Evolutionary conservation across 1,140 invertebrate species (phyloP).

Genomic region (Kradibia gibbosae): DNA sequence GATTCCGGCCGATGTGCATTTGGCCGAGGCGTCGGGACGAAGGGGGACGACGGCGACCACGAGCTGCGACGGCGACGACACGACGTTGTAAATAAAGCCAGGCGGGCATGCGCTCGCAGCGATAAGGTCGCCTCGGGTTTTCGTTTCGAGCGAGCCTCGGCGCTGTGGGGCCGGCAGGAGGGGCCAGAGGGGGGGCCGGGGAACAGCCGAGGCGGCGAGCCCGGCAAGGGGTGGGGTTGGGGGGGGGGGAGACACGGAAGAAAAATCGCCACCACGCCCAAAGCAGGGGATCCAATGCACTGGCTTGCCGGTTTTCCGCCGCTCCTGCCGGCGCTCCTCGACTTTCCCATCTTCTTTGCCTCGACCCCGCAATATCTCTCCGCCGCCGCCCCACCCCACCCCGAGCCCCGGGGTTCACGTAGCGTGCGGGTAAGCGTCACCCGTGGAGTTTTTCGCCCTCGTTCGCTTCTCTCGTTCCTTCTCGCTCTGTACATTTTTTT

Average conservation of each 20-base stretch:
- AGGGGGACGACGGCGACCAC: no score
- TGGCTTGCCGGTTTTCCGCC: neutral
- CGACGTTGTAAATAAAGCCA: neutral
- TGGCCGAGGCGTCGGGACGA: neutral
- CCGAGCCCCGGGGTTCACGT: no score
- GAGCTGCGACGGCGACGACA: neutral
- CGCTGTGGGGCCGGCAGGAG: neutral
- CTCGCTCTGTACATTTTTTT: neutral
- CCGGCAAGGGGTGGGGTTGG: no score
- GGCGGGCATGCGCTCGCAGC: neutral
- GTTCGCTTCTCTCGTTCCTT: neutral
- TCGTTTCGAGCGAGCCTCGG: neutral
- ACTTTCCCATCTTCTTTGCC: neutral
- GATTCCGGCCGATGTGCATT: neutral
- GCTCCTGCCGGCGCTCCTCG: neutral
- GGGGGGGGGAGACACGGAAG: constrained; percentile 3
- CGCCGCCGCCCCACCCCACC: neutral
- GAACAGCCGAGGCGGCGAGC: no score
- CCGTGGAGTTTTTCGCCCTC: neutral
- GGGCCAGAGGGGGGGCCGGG: neutral
- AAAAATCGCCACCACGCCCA: constrained; percentile 50
- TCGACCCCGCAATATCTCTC: no score
- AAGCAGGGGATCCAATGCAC: neutral
- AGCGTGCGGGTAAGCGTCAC: neutral
- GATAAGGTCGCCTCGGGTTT: constrained; percentile 15